Percentiles rank a stretch among this genome's conserved stretches.
Conservation (phyloP, 2,888 invertebrate genomes). For the Cyaniris semiargus region DNA sequence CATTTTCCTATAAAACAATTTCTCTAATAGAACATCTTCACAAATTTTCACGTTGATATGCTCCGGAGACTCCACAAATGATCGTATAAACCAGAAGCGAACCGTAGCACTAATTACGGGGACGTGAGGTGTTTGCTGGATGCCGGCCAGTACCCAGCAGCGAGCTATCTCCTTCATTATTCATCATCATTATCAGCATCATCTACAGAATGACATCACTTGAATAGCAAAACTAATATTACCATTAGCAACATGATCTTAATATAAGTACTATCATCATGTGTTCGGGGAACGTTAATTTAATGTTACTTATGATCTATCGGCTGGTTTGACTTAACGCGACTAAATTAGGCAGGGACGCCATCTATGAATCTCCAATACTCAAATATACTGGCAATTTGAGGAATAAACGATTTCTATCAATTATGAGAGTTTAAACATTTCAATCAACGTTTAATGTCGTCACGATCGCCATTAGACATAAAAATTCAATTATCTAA, state of each 20-base stretch:
- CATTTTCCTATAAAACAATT: no score
- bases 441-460: neutral
- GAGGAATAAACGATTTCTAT: no score
- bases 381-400: no score
- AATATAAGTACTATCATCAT: no score
- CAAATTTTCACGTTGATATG: neutral
- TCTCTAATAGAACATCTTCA: no score
- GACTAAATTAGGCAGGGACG: no score
- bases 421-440: neutral
- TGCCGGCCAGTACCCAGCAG: neutral
- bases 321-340: no score
- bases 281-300: no score
- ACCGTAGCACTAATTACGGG: conserved; percentile 1
- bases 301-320: no score
- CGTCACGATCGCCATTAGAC: neutral
- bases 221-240: neutral
- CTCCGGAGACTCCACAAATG: neutral
- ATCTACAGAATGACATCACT: neutral
- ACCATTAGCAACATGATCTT: no score
- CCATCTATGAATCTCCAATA: no score
- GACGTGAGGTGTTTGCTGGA: neutral
- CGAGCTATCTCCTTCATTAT: neutral
- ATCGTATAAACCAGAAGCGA: neutral
- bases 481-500: neutral
- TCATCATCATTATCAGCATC: neutral